Evolutionary conservation across 2,888 invertebrate species (phyloP).

Genomic region (Toxonevra muliebris): DNA sequence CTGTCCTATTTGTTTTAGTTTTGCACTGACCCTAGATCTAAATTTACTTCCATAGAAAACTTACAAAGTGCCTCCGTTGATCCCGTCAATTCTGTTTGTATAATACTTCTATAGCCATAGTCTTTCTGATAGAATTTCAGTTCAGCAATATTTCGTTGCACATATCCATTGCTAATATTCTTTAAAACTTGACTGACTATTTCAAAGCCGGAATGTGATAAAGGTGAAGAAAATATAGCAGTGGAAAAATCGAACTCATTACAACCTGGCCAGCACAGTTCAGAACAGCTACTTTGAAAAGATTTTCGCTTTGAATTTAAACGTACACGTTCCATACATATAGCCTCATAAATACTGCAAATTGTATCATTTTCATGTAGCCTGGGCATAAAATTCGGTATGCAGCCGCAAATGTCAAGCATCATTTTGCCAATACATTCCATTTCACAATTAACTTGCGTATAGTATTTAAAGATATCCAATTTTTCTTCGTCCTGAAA

Average conservation of each 20-base stretch:
- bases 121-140: constrained; percentile 77
- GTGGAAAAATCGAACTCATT: constrained; percentile 74
- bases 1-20: neutral
- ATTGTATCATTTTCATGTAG: constrained; percentile 72
- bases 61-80: constrained; percentile 82
- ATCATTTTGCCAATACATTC: constrained; percentile 79
- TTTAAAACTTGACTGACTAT: constrained; percentile 34
- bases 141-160: constrained; percentile 71
- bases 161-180: constrained; percentile 40
- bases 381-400: constrained; percentile 59
- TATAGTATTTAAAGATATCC: constrained; percentile 73
- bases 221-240: constrained; percentile 69
- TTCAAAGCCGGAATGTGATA: constrained; percentile 53
- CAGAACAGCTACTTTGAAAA: constrained; percentile 51
- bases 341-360: constrained; percentile 74
- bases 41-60: constrained; percentile 53
- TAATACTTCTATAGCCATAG: constrained; percentile 73
- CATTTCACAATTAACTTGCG: constrained; percentile 77
- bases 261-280: constrained; percentile 73
- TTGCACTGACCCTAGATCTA: too few relatives aligned
- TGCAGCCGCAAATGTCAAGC: constrained; percentile 53
- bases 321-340: constrained; percentile 64
- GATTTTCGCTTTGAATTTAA: constrained; percentile 34
- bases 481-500: constrained; percentile 75
- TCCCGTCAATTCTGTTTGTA: constrained; percentile 79